Conservation (phyloP, 2,888 invertebrate genomes). For the Xestia sexstrigata region DNA sequence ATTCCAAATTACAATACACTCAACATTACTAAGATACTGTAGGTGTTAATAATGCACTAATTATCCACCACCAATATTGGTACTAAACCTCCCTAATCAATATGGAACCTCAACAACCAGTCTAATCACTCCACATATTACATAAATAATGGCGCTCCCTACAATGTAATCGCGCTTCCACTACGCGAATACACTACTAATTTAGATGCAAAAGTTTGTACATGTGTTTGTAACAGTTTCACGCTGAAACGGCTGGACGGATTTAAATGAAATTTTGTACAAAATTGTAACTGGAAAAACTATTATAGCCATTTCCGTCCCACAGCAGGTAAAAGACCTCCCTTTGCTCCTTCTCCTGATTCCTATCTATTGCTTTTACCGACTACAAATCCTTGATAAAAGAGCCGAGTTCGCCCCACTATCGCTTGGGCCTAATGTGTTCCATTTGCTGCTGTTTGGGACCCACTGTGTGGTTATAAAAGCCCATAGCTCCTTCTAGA, state of each 20-base stretch:
- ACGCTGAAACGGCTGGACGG: neutral
- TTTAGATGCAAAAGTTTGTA: neutral
- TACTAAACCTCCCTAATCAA: conserved; percentile 42
- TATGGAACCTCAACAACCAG: conserved; percentile 38
- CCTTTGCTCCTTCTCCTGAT: too few species aligned
- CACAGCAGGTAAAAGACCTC: too few species aligned
- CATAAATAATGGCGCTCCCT: conserved; percentile 54
- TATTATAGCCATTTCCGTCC: too few species aligned
- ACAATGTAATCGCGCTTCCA: conserved; percentile 29
- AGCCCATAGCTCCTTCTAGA: too few species aligned
- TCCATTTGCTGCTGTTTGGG: neutral
- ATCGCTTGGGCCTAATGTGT: too few species aligned
- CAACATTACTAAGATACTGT: neutral
- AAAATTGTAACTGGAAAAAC: too few species aligned
- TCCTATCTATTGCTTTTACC: too few species aligned
- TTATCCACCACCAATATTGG: conserved; percentile 12
- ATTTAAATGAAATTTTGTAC: neutral
- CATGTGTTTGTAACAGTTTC: neutral
- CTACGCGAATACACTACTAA: neutral
- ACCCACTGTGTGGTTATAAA: too few species aligned
- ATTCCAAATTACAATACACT: too few species aligned
- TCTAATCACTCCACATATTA: conserved; percentile 50
- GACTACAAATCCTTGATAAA: too few species aligned
- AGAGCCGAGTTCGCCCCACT: too few species aligned
- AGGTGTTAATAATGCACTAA: conserved; percentile 13